These are phyloP conservation scores for Typhlichthys eigenmanni DNA, from an alignment of 2,797 vertebrate genomes.

Conservation along the genomic window DNA sequence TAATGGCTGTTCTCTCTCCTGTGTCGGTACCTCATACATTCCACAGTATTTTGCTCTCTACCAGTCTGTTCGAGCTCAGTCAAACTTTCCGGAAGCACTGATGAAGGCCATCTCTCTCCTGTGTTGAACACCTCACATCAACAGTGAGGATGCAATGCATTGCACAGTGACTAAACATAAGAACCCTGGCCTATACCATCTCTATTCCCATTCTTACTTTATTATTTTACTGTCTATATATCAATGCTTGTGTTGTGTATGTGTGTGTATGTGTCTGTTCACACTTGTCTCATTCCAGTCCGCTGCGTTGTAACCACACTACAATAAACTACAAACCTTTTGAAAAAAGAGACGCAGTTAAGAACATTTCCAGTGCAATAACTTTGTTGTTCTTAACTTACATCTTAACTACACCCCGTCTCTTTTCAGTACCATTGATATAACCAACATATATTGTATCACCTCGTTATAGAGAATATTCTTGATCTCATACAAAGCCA, in stretches of 20 bases:
- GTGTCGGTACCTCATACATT: conserved; percentile 25
- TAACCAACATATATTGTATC: no score
- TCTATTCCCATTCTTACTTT: conserved; percentile 23
- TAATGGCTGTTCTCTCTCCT: conserved; percentile 4
- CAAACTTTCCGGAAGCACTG: conserved; percentile 68
- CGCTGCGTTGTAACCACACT: no score
- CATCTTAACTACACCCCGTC: no score
- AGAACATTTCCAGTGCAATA: no score
- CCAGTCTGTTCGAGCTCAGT: conserved; percentile 30
- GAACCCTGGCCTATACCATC: conserved; percentile 2
- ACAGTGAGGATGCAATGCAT: conserved; percentile 45
- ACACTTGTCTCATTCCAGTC: no score
- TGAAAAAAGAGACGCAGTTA: no score
- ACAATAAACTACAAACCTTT: no score
- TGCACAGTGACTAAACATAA: conserved; percentile 51
- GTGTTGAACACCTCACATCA: conserved; percentile 26
- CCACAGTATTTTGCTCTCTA: conserved; percentile 1
- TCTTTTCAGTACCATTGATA: no score
- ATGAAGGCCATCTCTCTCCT: conserved; percentile 15
- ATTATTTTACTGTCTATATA: conserved; percentile 15
- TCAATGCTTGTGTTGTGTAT: conserved; percentile 10
- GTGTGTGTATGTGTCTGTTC: conserved; percentile 11
- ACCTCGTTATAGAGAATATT: no score
- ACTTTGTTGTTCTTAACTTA: no score
- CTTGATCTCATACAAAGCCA: no score